Conservation (phyloP, 2,797 vertebrate species). For the Tadarida brasiliensis region DNA sequence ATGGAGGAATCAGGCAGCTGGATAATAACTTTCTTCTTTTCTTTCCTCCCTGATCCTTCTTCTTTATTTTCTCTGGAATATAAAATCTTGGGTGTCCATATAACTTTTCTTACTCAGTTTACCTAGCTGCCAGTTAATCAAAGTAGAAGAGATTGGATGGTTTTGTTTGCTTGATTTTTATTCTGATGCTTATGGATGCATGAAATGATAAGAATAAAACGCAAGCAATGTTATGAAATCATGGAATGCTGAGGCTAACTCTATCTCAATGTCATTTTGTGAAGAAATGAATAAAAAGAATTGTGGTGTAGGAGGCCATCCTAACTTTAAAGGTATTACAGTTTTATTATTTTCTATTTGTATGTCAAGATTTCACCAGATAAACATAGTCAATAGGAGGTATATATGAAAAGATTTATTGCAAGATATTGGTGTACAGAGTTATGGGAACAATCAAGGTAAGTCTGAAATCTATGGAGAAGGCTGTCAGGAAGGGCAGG, state of each 20-base stretch:
- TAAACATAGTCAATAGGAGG: not conserved
- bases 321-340: slow-evolving; percentile 24
- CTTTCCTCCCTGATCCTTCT: not conserved
- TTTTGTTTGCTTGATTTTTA: not conserved
- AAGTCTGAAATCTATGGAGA: not conserved
- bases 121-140: not conserved
- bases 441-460: not conserved
- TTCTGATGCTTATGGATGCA: not conserved
- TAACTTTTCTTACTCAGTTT: not conserved
- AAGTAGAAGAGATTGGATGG: not conserved
- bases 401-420: not conserved
- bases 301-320: not conserved
- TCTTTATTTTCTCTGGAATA: not conserved
- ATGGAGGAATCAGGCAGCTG: not conserved
- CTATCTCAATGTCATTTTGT: not conserved
- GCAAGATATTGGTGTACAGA: not conserved
- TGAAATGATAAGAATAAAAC: slow-evolving; percentile 36
- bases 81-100: not conserved
- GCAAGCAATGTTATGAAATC: not conserved
- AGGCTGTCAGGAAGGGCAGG: not conserved
- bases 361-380: not conserved
- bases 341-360: not conserved
- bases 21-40: not conserved
- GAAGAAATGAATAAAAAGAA: not conserved
- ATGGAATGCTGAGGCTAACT: not conserved